Evolutionary conservation across 92 coral and sea anemone genomes (phyloP).

Genomic region (Pocillopora meandrina): DNA sequence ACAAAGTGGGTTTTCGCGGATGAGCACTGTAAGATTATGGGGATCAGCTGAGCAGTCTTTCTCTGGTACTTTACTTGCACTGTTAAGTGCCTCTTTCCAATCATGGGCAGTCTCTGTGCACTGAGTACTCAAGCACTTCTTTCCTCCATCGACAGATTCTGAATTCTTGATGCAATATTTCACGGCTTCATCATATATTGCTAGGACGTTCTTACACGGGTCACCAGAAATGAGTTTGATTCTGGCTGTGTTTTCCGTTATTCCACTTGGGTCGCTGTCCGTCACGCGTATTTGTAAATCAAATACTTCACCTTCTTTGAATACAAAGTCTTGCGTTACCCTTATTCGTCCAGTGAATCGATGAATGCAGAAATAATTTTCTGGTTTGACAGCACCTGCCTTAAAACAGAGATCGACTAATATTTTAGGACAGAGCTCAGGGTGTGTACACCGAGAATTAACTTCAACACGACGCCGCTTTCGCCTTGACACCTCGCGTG

Average conservation of each 20-base stretch:
- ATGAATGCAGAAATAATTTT: slow-evolving; percentile 34
- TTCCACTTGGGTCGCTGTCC: slow-evolving; percentile 23
- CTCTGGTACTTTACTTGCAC: neutral
- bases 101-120: slow-evolving; percentile 6
- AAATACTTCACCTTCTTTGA: slow-evolving; percentile 22
- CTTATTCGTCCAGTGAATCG: slow-evolving; percentile 17
- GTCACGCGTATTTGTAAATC: slow-evolving; percentile 23
- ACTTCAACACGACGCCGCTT: neutral
- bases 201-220: slow-evolving; percentile 16
- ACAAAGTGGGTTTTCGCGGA: neutral
- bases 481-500: neutral
- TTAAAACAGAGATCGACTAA: neutral
- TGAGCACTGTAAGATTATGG: neutral
- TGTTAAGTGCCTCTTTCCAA: slow-evolving; percentile 23
- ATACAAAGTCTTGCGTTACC: slow-evolving; percentile 31
- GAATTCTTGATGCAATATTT: slow-evolving; percentile 11
- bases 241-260: slow-evolving; percentile 3
- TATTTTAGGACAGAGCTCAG: too few relatives aligned
- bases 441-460: too few relatives aligned
- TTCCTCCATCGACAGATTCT: neutral
- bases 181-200: slow-evolving; percentile 8
- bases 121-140: neutral
- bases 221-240: slow-evolving; percentile 14
- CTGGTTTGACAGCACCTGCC: slow-evolving; percentile 1
- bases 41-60: slow-evolving; percentile 14